Conservation (phyloP, 2,113 vertebrate species). For the Panthera uncia region DNA sequence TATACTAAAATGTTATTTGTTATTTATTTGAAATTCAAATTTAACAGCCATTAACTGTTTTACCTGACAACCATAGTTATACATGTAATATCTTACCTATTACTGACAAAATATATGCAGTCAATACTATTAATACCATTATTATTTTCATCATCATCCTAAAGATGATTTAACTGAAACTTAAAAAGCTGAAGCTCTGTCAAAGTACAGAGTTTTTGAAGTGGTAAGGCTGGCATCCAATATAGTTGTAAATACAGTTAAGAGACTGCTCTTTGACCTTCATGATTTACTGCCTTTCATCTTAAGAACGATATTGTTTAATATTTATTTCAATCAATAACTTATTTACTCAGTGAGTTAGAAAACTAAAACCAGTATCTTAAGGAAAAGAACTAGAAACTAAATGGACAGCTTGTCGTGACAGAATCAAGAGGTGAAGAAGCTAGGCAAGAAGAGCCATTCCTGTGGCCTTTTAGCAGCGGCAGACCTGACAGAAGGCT, state of each 20-base stretch:
- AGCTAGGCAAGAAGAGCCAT: neutral
- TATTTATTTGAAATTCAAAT: neutral
- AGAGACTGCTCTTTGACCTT: neutral
- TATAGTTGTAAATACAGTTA: neutral
- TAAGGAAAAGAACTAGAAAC: neutral
- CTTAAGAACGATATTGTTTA: neutral
- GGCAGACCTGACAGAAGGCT: neutral
- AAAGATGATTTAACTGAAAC: neutral
- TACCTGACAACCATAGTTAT: neutral
- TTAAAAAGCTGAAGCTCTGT: neutral
- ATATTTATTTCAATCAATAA: slow-evolving; percentile 1
- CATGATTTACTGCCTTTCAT: neutral
- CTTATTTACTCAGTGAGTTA: neutral
- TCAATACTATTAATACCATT: neutral
- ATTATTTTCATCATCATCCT: neutral
- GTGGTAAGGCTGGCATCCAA: neutral
- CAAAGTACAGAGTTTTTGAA: neutral
- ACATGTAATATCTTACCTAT: neutral
- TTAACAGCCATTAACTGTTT: neutral
- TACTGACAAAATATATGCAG: neutral
- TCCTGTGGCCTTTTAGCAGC: neutral
- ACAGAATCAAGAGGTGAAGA: neutral
- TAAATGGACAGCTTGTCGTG: neutral
- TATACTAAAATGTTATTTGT: neutral
- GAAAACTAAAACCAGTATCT: neutral